Base-by-base conservation (phyloP, 2,797 vertebrate species). In the Amniataba percoides region DNA sequence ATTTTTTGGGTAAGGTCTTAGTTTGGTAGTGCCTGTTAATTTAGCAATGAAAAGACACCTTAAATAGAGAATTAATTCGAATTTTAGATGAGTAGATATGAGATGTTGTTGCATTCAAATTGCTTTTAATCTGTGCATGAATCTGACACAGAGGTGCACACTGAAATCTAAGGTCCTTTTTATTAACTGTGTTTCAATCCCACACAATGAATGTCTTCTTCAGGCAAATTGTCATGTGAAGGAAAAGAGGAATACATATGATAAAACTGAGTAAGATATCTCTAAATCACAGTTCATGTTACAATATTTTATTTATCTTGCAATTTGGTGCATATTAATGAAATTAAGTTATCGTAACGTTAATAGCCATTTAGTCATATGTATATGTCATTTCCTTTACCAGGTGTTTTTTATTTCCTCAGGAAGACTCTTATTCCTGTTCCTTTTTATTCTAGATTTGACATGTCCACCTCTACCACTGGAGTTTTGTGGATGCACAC, bases 101-200 rank as follows among this genome's bases (percentile, higher is more conserved):
- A 31, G n/a, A n/a, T n/a, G n/a, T n/a, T n/a, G n/a, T n/a, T n/a
- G 27, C 27, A 31, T 31, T 31, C 27, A 31, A 31, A 31, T 3
- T 31, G 27, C 3, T 31, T 31, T 31, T 31, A 19, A 61, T 64
- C 25, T 21, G 7, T 5, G 39, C n/a, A 3, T 25, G 11, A 51
- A 58, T 49, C 16, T n/a, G 66, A 40, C 7, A 42, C 36, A 31
- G 48, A 61, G 19, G 19, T 0, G 1, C 65, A 39, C 12, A 7
- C 3, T 55, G 27, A n/a, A 39, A 53, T 40, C 62, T 39, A 15
- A 59, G 25, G 52, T 70, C 16, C 48, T 34, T 49, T 42, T 74
- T 71, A 43, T 56, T 60, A 36, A 52, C 23, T 48, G 4, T 10
- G 45, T 52, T 60, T 66, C 59, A 14, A 36, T 43, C 16, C 45